Evolutionary conservation across 2,888 invertebrate species (phyloP).

Genomic region (Sphecodes monilicornis): DNA sequence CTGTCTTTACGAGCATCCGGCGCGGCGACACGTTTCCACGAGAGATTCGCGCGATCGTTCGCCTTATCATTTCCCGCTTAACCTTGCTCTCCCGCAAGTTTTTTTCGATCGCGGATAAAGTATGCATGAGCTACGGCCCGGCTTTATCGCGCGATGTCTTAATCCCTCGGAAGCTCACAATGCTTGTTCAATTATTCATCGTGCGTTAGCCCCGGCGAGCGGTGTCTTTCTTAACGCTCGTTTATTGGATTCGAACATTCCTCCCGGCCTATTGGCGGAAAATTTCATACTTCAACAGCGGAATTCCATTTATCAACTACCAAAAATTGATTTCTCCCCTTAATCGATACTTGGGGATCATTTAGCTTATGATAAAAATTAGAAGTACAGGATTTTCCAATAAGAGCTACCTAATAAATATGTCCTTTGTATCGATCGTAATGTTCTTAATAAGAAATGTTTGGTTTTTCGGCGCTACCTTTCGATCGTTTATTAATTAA

Average conservation of each 20-base stretch:
- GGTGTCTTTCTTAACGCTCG: neutral
- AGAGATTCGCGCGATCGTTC: slow-evolving; percentile 29
- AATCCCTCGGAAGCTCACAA: slow-evolving; percentile 27
- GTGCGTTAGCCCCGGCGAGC: neutral
- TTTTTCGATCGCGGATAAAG: slow-evolving; percentile 43
- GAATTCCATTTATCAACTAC: neutral
- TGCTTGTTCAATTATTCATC: slow-evolving; percentile 30
- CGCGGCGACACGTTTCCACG: slow-evolving; percentile 16
- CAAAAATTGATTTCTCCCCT: neutral
- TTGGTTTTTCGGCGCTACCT: no score
- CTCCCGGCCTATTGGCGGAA: neutral
- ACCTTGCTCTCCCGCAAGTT: slow-evolving; percentile 22
- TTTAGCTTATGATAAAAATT: no score
- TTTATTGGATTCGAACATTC: slow-evolving; percentile 12
- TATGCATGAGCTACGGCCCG: slow-evolving; percentile 24
- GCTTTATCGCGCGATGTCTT: slow-evolving; percentile 40
- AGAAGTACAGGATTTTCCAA: no score
- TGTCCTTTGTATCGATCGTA: no score
- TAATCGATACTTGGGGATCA: neutral
- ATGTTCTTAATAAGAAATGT: no score
- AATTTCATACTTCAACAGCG: neutral
- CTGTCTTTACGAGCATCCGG: slow-evolving; percentile 9
- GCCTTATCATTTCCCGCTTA: slow-evolving; percentile 43
- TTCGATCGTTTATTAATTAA: no score
- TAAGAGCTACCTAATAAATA: no score